These are phyloP conservation scores for Cromileptes altivelis DNA, from an alignment of 2,113 vertebrate species.

Conservation along the genomic window DNA sequence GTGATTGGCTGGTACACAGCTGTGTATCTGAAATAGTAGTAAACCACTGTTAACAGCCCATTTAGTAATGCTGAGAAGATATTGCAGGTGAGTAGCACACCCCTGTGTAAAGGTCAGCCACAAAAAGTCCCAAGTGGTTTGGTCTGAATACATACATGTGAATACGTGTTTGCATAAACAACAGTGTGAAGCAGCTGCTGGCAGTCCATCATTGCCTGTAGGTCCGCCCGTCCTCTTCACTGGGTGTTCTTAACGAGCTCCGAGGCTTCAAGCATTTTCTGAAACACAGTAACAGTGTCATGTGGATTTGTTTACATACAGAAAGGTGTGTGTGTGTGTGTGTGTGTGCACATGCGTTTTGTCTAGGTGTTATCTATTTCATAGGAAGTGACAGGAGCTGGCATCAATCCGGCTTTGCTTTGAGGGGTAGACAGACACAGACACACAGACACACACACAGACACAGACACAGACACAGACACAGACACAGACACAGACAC, in stretches of 20 bases:
- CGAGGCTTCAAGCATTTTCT: conserved; percentile 82
- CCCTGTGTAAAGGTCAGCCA: not conserved
- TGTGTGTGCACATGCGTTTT: not conserved
- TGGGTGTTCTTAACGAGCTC: conserved; percentile 56
- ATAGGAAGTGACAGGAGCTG: not conserved
- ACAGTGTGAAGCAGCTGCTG: not conserved
- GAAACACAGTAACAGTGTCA: conserved; percentile 49
- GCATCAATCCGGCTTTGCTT: not conserved
- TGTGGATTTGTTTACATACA: not conserved
- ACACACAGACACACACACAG: too few species aligned
- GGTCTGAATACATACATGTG: not conserved
- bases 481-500: too few species aligned
- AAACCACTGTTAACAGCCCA: too few species aligned
- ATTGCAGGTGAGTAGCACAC: conserved; percentile 3
- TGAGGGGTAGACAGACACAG: too few species aligned
- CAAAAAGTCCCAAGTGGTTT: too few species aligned
- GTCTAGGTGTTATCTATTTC: too few species aligned
- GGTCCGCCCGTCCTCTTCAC: conserved; percentile 56
- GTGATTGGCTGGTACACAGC: not conserved
- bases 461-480: too few species aligned
- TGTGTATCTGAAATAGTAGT: not conserved
- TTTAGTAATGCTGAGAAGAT: not conserved
- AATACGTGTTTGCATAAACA: not conserved
- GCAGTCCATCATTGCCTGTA: conserved; percentile 34
- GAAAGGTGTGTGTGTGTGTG: not conserved